Percentiles rank a stretch among this genome's conserved stretches.
Evolutionary conservation across 1,140 invertebrate species (phyloP).

Genomic region (Cryptotermes secundus): DNA sequence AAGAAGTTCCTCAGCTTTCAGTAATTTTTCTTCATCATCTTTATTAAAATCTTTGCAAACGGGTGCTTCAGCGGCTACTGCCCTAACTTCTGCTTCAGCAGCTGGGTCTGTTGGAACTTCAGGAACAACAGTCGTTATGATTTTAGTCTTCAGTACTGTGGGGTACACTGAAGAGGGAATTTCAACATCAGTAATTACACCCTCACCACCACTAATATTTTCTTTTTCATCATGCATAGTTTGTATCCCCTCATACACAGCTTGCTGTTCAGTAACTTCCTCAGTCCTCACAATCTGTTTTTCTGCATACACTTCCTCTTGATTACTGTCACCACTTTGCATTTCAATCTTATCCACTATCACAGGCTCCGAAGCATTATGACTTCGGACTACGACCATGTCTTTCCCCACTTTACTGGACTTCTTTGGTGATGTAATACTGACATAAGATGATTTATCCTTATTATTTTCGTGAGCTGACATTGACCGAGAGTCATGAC

Average conservation of each 20-base stretch:
- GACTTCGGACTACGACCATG: not conserved
- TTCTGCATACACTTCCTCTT: not conserved
- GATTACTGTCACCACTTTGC: not conserved
- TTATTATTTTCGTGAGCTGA: not conserved
- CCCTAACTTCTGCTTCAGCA: not conserved
- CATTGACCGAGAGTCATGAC: not conserved
- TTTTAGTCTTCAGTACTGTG: not conserved
- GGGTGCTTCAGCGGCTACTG: not conserved
- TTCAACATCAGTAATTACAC: not conserved
- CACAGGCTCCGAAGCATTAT: not conserved
- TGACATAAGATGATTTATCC: not conserved
- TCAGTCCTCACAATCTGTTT: not conserved
- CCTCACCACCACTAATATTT: not conserved
- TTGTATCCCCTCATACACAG: not conserved
- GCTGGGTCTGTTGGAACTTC: not conserved
- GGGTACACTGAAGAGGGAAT: not conserved
- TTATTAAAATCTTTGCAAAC: not conserved
- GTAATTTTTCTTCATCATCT: conserved; percentile 42
- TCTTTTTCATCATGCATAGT: not conserved
- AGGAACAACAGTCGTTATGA: not conserved
- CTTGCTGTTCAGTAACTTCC: not conserved
- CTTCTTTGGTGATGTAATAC: conserved; percentile 30
- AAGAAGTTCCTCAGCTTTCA: conserved; percentile 40
- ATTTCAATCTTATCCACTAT: not conserved
- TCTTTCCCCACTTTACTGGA: not conserved